These are phyloP conservation scores for Periophthalmodon schlosseri DNA, from an alignment of 2,113 vertebrate genomes.

Conservation along the genomic window DNA sequence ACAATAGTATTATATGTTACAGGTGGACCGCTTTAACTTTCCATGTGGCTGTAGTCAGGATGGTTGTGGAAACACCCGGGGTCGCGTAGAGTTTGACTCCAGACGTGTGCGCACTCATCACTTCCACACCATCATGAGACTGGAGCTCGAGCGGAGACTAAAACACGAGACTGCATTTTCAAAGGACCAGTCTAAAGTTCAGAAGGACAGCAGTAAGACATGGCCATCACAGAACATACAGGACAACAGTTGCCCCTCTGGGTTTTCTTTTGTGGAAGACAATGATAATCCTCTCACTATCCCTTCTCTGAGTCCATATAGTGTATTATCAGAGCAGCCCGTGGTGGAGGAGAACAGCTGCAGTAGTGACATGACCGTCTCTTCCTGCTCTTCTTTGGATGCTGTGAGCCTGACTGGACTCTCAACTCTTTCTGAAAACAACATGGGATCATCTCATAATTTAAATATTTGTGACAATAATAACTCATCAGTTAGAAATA, in stretches of 20 bases:
- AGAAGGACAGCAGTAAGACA: slow-evolving; percentile 36
- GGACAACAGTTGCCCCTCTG: slow-evolving; percentile 53
- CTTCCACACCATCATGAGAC: slow-evolving; percentile 88
- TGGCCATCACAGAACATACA: background rate
- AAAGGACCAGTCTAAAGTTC: slow-evolving; percentile 33
- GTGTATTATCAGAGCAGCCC: slow-evolving; percentile 72
- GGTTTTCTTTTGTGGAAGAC: slow-evolving; percentile 62
- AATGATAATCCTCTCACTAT: slow-evolving; percentile 45
- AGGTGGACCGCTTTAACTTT: slow-evolving; percentile 91
- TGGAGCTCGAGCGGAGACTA: slow-evolving; percentile 80
- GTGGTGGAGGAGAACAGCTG: slow-evolving; percentile 84
- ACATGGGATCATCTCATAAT: slow-evolving; percentile 73
- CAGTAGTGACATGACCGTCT: slow-evolving; percentile 87
- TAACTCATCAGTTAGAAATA: slow-evolving; percentile 52
- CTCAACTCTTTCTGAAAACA: slow-evolving; percentile 68
- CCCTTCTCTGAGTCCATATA: slow-evolving; percentile 71
- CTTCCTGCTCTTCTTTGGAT: slow-evolving; percentile 76
- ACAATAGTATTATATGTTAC: slow-evolving; percentile 18
- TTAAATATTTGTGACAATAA: slow-evolving; percentile 80
- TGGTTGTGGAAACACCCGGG: slow-evolving; percentile 84
- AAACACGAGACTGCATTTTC: slow-evolving; percentile 31
- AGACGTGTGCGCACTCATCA: slow-evolving; percentile 87
- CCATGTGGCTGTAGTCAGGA: slow-evolving; percentile 90
- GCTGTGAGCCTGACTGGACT: slow-evolving; percentile 37
- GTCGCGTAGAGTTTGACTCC: slow-evolving; percentile 87